Base-by-base conservation (phyloP, 2,888 invertebrate genomes). In the Meganola albula region DNA sequence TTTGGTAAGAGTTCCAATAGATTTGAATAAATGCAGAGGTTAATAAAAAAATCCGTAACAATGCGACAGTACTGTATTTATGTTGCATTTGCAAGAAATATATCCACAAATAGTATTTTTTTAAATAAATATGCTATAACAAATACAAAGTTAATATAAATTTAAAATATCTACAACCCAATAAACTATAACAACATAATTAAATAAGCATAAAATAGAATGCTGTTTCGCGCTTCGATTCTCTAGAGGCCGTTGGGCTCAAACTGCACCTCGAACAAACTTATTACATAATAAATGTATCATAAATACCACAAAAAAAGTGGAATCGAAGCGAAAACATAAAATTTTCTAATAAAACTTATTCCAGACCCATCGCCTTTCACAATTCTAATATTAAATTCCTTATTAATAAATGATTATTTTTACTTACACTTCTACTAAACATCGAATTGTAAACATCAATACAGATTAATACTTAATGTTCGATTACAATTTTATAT, bases 381-480 rank as follows among this genome's bases (percentile, higher is more conserved):
- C 27, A 47, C 34, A 36, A 42, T 48, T 44, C 38, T 31, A 37
- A 44, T 49, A 48, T 51, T 52, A 58, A 54, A 54, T 50, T 40
- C 46, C 51, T 57, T 58, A 48, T 53, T 40, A 36, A 52, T 36
- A 51, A 46, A 48, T 47, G 48, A 42, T 53, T 53, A 44, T 54
- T 48, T 31, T 48, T 50, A 55, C 63, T 64, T 69, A 65, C 52
- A 48, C 47, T 58, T 47, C 64, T 72, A 62, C 55, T 52, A 73
- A 66, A 78, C 71, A 77, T 58, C 66, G 51, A 73, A 55, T 72
- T 62, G 60, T 70, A 71, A 71, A 70, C 63, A 63, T 63, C 54
- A 39, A 46, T 42, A 56, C 56, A 54, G 48, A 57, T 75, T 74
- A n/a, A n/a, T n/a, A n/a, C n/a, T n/a, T n/a, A n/a, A n/a, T n/a